Percentiles rank a stretch among this genome's conserved stretches.
These are phyloP conservation scores for Colostygia pectinataria DNA, from an alignment of 2,888 invertebrate genomes.

Conservation along the genomic window DNA sequence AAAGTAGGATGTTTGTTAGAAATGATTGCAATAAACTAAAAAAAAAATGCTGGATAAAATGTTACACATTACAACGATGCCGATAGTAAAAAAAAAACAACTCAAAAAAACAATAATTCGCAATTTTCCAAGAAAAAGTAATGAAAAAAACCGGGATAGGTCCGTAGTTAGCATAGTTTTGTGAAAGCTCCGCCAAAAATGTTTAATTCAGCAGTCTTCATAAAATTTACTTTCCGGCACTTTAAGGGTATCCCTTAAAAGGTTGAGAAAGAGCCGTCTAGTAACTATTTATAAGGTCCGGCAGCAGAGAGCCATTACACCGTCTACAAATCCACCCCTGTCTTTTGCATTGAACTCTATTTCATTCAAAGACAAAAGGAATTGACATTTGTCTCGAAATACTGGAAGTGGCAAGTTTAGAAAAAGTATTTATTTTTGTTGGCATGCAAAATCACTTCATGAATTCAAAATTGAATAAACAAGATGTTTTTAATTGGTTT, in stretches of 20 bases:
- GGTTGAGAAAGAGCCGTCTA: slow-evolving; percentile 11
- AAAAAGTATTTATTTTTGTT: no score
- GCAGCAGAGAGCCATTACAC: slow-evolving; percentile 37
- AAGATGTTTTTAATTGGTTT: no score
- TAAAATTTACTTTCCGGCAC: slow-evolving; percentile 11
- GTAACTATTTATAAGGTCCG: slow-evolving; percentile 35
- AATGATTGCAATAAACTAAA: no score
- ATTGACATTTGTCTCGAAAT: slow-evolving; percentile 30
- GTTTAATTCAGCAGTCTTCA: slow-evolving; percentile 15
- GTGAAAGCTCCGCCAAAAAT: neutral
- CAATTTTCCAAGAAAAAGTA: no score
- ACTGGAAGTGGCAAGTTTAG: slow-evolving; percentile 30
- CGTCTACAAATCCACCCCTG: slow-evolving; percentile 59
- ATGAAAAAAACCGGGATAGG: no score
- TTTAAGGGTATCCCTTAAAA: slow-evolving; percentile 18
- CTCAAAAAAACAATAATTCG: no score
- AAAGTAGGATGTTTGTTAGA: no score
- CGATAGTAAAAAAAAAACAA: no score
- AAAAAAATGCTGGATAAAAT: no score
- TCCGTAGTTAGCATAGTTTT: neutral
- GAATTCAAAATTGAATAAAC: no score
- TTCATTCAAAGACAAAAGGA: slow-evolving; percentile 47
- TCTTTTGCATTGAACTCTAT: slow-evolving; percentile 49
- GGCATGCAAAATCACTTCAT: no score
- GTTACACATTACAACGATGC: no score